phyloP scores from a whole-genome alignment of 2,113 vertebrate genomes.

The Myxocyprinus asiaticus region DNA sequence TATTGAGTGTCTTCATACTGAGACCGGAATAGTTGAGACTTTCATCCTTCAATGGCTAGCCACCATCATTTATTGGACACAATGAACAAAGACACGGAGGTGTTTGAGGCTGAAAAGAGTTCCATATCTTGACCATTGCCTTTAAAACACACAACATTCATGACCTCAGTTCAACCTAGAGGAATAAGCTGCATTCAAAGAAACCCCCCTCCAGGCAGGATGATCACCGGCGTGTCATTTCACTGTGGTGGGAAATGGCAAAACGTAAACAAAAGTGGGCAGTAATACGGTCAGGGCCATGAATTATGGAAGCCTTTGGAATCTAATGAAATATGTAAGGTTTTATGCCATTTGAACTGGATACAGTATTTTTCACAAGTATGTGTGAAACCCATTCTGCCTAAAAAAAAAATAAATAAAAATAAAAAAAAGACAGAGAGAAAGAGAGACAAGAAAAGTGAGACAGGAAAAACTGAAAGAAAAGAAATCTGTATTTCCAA shows the following conservation, averaged over 20 bases:
- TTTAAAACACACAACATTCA: constrained; percentile 56
- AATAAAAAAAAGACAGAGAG: background rate
- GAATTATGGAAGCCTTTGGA: constrained; percentile 35
- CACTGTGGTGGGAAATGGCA: constrained; percentile 33
- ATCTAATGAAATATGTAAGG: constrained; percentile 30
- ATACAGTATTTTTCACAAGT: constrained; percentile 11
- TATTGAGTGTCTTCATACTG: background rate
- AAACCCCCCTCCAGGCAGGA: constrained; percentile 46
- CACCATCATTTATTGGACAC: constrained; percentile 22
- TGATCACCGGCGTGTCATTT: constrained; percentile 30
- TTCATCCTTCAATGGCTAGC: constrained; percentile 20
- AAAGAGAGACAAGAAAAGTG: constrained; percentile 2
- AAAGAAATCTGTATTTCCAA: constrained; percentile 40
- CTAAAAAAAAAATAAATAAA: background rate
- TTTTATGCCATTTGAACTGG: constrained; percentile 27
- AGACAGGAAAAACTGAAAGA: constrained; percentile 4
- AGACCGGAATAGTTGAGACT: background rate
- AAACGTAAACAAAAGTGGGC: constrained; percentile 51
- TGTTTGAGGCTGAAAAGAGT: constrained; percentile 45
- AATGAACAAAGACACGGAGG: constrained; percentile 42
- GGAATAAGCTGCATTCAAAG: constrained; percentile 45
- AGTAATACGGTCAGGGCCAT: constrained; percentile 1
- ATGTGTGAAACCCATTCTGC: constrained; percentile 7
- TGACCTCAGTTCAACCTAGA: constrained; percentile 40
- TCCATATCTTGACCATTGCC: constrained; percentile 63